Conservation (phyloP, 2,113 vertebrate species). For the Agelaius phoeniceus region DNA sequence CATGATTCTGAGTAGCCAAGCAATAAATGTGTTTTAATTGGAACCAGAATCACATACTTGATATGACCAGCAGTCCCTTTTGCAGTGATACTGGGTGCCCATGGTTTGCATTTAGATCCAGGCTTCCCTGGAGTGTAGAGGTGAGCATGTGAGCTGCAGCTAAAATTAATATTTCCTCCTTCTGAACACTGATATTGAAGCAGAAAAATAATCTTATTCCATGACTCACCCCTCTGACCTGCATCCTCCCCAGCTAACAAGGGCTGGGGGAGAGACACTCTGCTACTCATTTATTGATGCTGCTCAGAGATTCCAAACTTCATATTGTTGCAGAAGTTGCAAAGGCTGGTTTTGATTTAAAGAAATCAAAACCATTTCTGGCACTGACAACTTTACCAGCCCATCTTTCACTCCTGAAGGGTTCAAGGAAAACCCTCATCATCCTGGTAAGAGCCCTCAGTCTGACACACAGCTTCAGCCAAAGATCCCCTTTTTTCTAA, state of each 20-base stretch:
- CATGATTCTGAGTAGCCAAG: not conserved
- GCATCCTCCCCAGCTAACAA: not conserved
- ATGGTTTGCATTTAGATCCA: accelerated
- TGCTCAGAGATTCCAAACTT: not conserved
- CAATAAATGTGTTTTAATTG: not conserved
- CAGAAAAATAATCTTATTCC: not conserved
- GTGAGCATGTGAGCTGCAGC: not conserved
- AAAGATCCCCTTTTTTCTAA: not conserved
- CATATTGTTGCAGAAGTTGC: not conserved
- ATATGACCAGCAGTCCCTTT: not conserved
- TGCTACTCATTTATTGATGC: not conserved
- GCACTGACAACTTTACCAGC: not conserved
- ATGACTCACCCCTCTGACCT: not conserved
- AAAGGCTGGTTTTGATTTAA: not conserved
- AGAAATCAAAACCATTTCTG: not conserved
- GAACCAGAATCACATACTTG: not conserved
- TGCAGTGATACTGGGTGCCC: not conserved
- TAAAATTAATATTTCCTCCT: not conserved
- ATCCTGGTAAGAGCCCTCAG: not conserved
- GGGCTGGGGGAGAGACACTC: not conserved
- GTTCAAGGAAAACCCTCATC: not conserved
- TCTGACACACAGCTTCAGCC: not conserved
- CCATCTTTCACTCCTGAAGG: not conserved
- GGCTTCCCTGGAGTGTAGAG: not conserved
- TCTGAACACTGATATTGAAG: not conserved